Percentiles rank a stretch among this genome's conserved stretches.
These are phyloP conservation scores for Drosophila diplacantha DNA, from an alignment of 2,888 invertebrate genomes.

Conservation along the genomic window DNA sequence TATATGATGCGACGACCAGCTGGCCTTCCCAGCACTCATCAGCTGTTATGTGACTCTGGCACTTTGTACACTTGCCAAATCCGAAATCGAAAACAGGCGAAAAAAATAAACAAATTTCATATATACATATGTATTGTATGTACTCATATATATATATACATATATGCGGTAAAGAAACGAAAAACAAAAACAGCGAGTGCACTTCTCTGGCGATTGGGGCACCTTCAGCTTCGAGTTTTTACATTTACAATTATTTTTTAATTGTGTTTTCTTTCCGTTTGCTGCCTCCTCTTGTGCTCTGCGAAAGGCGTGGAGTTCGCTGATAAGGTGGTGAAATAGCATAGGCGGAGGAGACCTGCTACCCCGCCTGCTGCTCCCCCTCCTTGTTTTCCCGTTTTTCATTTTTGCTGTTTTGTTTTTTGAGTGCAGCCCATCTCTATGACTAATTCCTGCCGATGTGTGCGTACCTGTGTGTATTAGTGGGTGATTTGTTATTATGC, in stretches of 20 bases:
- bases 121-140: conserved; percentile 5
- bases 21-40: conserved; percentile 65
- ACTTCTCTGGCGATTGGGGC: conserved; percentile 15
- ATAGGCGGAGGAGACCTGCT: neutral
- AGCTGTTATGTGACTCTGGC: conserved; percentile 52
- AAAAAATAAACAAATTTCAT: conserved; percentile 8
- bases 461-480: conserved; percentile 25
- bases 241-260: conserved; percentile 5
- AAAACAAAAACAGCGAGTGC: conserved; percentile 25
- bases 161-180: neutral
- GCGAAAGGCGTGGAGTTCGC: conserved; percentile 24
- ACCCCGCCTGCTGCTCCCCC: no score
- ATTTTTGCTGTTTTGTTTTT: neutral
- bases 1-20: conserved; percentile 50
- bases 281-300: neutral
- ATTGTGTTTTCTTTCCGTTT: conserved; percentile 1
- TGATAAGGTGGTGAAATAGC: conserved; percentile 31
- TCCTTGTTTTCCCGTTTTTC: conserved; percentile 1
- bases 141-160: neutral
- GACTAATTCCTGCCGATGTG: conserved; percentile 51
- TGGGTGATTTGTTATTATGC: conserved; percentile 38
- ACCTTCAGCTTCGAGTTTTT: conserved; percentile 10
- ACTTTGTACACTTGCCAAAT: conserved; percentile 51
- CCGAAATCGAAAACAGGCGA: conserved; percentile 11
- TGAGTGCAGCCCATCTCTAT: conserved; percentile 35